These are phyloP conservation scores for Drosophila varians DNA, from an alignment of 1,140 invertebrate species.

Conservation along the genomic window DNA sequence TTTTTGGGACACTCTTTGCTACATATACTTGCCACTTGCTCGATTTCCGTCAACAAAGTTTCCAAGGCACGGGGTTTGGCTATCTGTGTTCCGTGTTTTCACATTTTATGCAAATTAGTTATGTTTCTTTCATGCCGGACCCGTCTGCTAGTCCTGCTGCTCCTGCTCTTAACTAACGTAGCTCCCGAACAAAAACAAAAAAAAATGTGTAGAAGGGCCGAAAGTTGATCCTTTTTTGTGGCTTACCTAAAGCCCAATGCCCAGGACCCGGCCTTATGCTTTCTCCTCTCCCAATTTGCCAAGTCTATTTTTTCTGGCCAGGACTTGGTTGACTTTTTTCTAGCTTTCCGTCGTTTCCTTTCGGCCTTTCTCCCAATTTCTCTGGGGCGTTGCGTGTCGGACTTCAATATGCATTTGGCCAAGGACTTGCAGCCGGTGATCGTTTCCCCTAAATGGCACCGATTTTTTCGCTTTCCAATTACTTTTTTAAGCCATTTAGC, in stretches of 20 bases:
- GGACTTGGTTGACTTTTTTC: background rate
- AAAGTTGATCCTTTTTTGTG: constrained; percentile 57
- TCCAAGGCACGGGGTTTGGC: background rate
- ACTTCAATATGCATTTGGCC: constrained; percentile 60
- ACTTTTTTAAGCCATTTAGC: constrained; percentile 47
- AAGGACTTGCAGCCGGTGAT: constrained; percentile 47
- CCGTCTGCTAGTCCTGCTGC: constrained; percentile 57
- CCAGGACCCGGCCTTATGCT: constrained; percentile 29
- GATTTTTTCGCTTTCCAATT: constrained; percentile 53
- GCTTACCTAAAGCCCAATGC: constrained; percentile 43
- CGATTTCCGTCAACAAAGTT: constrained; percentile 68
- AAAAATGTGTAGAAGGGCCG: constrained; percentile 3
- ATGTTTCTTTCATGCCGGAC: constrained; percentile 75
- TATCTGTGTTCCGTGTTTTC: constrained; percentile 46
- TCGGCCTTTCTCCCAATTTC: background rate
- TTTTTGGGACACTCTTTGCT: constrained; percentile 32
- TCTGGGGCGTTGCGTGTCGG: constrained; percentile 44
- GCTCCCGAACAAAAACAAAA: constrained; percentile 3
- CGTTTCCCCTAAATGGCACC: constrained; percentile 42
- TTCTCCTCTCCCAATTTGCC: constrained; percentile 17
- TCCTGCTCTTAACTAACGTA: constrained; percentile 62
- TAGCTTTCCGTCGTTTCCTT: background rate
- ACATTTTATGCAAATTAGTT: constrained; percentile 81
- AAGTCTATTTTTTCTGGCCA: background rate
- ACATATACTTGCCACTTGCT: constrained; percentile 55